phyloP scores from a whole-genome alignment of 1,140 invertebrate species.

The Platyura marginata region DNA sequence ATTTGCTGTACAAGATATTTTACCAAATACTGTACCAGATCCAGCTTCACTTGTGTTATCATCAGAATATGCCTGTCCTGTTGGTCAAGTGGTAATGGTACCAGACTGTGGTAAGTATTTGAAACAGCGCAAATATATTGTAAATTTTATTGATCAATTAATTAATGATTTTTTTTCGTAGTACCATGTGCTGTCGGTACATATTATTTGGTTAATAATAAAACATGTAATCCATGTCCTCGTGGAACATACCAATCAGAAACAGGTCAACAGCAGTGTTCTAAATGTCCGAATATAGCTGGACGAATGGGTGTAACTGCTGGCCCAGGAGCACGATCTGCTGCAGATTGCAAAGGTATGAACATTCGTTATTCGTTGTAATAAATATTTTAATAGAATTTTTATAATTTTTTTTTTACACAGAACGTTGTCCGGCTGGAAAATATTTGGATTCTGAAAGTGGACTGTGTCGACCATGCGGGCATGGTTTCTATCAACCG shows the following conservation, averaged over 20 bases:
- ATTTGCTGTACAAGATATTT: slow-evolving; percentile 78
- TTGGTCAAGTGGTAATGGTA: slow-evolving; percentile 81
- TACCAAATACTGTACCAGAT: slow-evolving; percentile 87
- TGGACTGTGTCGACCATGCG: slow-evolving; percentile 74
- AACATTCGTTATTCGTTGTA: neutral
- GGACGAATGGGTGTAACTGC: slow-evolving; percentile 75
- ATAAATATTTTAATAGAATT: neutral
- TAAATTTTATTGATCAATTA: no score
- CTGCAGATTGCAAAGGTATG: slow-evolving; percentile 73
- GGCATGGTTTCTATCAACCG: slow-evolving; percentile 86
- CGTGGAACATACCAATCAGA: slow-evolving; percentile 87
- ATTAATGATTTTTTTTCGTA: no score
- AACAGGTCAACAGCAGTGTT: slow-evolving; percentile 75
- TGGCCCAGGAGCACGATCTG: slow-evolving; percentile 64
- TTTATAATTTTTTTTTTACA: slow-evolving; percentile 11
- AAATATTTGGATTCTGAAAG: slow-evolving; percentile 78
- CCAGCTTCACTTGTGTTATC: slow-evolving; percentile 67
- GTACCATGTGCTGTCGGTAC: slow-evolving; percentile 90
- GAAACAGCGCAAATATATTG: neutral
- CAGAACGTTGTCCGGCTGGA: slow-evolving; percentile 75
- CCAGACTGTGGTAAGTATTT: slow-evolving; percentile 62
- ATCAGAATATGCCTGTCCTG: slow-evolving; percentile 82
- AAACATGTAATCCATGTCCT: slow-evolving; percentile 67
- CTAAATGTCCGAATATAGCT: slow-evolving; percentile 69
- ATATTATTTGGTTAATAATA: slow-evolving; percentile 56